Evolutionary conservation across 2,797 vertebrate genomes (phyloP).

Genomic region (Cyclura pinguis): DNA sequence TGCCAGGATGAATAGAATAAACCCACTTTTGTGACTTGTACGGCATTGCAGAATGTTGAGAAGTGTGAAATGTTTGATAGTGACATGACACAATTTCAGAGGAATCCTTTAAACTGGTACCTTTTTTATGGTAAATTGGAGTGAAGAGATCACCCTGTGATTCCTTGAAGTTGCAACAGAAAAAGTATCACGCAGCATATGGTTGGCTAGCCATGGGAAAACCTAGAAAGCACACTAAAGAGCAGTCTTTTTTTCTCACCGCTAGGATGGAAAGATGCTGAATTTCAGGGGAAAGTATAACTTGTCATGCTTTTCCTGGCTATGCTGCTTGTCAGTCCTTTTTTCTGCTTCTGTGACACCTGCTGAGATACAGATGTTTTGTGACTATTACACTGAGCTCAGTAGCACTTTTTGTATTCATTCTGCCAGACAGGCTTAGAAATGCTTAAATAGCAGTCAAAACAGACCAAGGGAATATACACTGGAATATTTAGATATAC

Average conservation of each 20-base stretch:
- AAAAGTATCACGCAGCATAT: neutral
- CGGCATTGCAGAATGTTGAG: neutral
- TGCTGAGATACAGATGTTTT: constrained; percentile 1
- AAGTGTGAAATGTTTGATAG: neutral
- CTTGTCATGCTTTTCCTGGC: neutral
- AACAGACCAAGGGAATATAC: neutral
- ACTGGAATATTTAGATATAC: neutral
- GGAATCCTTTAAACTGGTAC: neutral
- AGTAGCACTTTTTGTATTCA: neutral
- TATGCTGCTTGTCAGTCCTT: neutral
- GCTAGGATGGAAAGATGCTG: neutral
- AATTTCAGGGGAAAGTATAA: neutral
- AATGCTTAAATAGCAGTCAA: neutral
- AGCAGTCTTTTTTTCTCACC: neutral
- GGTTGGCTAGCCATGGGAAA: neutral
- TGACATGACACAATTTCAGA: neutral
- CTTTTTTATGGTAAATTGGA: neutral
- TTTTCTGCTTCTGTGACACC: neutral
- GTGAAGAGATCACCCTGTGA: neutral
- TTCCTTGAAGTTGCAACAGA: neutral
- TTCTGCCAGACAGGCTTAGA: neutral
- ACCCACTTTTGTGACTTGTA: neutral
- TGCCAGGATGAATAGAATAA: neutral
- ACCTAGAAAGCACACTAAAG: too few species aligned
- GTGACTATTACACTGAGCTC: neutral